Percentiles rank a stretch among this genome's conserved stretches.
phyloP scores from a whole-genome alignment of 53 echinoderm and acorn worm genomes.

The Hippasteria phrygiana region DNA sequence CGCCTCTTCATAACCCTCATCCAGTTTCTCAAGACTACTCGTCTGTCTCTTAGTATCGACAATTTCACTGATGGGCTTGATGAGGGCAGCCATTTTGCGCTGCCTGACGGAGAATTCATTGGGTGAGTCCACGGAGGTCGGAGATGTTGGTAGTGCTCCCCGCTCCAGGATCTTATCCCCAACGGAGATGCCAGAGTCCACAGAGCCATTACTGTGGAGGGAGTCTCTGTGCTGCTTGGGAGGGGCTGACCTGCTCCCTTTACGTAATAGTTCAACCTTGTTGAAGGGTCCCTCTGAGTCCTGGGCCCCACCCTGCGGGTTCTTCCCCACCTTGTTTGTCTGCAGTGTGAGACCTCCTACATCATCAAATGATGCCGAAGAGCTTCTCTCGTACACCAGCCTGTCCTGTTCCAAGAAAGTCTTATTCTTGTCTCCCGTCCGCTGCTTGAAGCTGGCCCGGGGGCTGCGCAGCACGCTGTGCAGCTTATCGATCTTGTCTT shows the following conservation, averaged over 20 bases:
- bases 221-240: constrained; percentile 86
- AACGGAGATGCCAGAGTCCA: constrained; percentile 92
- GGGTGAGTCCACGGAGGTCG: constrained; percentile 13
- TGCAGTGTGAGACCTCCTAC: not conserved
- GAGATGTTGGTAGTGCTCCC: constrained; percentile 29
- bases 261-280: constrained; percentile 73
- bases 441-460: constrained; percentile 18
- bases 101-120: constrained; percentile 57
- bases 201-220: constrained; percentile 88
- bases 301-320: not conserved
- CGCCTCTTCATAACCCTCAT: constrained; percentile 79
- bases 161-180: constrained; percentile 77
- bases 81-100: constrained; percentile 68
- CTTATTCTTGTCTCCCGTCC: not conserved
- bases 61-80: constrained; percentile 76
- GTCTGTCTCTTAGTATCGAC: constrained; percentile 51
- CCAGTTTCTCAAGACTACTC: constrained; percentile 68
- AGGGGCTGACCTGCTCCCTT: constrained; percentile 63
- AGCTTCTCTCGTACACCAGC: constrained; percentile 22
- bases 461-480: constrained; percentile 40
- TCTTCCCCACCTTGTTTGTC: constrained; percentile 20
- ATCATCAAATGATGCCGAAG: constrained; percentile 4
- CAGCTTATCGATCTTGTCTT: constrained; percentile 65
- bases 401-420: not conserved
- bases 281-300: constrained; percentile 44